phyloP scores from a whole-genome alignment of 2,113 vertebrate species.

The Hemichromis elongatus region DNA sequence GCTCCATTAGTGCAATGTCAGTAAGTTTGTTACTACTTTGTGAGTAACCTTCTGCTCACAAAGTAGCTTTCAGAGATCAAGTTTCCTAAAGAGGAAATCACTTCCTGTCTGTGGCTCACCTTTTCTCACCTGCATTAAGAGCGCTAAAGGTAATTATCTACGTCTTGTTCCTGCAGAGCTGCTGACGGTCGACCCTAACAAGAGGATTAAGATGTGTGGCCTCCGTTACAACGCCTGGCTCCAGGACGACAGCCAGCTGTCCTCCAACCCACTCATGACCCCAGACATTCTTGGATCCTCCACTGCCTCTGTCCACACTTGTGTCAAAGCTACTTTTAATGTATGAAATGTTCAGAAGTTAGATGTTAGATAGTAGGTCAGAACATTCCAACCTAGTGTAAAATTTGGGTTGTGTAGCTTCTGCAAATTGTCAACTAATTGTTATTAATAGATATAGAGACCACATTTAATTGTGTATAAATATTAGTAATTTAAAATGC shows the following conservation, averaged over 20 bases:
- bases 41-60: background rate
- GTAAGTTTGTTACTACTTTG: too few relatives aligned
- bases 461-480: too few relatives aligned
- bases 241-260: conserved; percentile 94
- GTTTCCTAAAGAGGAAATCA: background rate
- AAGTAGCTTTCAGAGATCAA: background rate
- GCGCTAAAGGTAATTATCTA: background rate
- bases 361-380: background rate
- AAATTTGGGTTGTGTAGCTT: background rate
- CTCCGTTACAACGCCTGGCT: conserved; percentile 94
- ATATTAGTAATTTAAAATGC: background rate
- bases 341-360: conserved; percentile 68
- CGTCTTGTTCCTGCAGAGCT: conserved; percentile 75
- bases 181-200: conserved; percentile 95
- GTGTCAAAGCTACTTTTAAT: conserved; percentile 96
- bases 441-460: background rate
- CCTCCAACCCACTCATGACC: conserved; percentile 97
- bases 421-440: background rate
- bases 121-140: background rate
- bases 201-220: conserved; percentile 97
- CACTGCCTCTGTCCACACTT: conserved; percentile 90
- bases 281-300: conserved; percentile 93
- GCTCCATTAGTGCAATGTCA: background rate
- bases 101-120: background rate
- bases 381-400: background rate